Evolutionary conservation across 2,888 invertebrate genomes (phyloP).

Genomic region (Prenolepis imparis): DNA sequence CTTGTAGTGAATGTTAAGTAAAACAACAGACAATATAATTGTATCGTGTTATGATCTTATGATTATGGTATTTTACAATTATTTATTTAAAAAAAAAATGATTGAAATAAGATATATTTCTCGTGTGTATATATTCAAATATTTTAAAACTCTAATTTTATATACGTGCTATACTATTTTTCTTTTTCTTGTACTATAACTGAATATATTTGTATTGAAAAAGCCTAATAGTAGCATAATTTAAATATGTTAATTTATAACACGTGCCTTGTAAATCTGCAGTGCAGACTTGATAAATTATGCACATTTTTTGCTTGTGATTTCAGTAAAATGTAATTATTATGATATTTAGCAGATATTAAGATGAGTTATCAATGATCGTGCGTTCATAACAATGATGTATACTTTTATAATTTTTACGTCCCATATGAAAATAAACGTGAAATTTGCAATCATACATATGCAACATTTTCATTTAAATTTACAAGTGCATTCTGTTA

Average conservation of each 20-base stretch:
- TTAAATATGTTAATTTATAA: background rate
- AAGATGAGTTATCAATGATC: background rate
- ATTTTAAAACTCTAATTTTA: background rate
- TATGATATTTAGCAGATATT: constrained; percentile 3
- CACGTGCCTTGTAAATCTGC: background rate
- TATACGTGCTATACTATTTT: constrained; percentile 7
- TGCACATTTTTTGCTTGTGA: constrained; percentile 14
- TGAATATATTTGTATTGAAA: background rate
- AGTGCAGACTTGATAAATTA: constrained; percentile 1
- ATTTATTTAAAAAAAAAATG: background rate
- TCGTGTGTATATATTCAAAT: constrained; percentile 6
- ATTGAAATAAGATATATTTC: background rate
- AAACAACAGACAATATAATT: constrained; percentile 17
- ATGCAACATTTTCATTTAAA: background rate
- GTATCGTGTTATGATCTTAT: constrained; percentile 8
- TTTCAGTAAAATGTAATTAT: background rate
- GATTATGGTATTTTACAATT: constrained; percentile 4
- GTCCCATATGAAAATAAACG: background rate
- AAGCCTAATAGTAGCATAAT: background rate
- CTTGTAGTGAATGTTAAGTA: constrained; percentile 18
- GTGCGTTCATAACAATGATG: background rate
- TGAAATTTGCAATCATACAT: background rate
- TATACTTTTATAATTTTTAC: background rate
- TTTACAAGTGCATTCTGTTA: background rate
- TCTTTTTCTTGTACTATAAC: background rate